Base-by-base conservation (phyloP, 2,113 vertebrate genomes). In the Ceyx melanurus region DNA sequence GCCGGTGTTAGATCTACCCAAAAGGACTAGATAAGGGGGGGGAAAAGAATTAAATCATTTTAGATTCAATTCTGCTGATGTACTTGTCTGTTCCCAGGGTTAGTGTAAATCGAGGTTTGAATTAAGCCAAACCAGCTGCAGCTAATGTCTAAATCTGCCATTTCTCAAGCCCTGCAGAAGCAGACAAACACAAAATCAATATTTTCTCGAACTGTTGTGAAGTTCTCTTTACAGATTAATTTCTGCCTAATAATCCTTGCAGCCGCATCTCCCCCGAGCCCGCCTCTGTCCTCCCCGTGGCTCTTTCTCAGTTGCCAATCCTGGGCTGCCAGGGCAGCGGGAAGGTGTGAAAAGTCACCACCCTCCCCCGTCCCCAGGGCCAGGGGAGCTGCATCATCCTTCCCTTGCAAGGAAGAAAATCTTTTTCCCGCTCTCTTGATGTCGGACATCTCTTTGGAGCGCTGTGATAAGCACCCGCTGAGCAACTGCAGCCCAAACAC, bases 141-240 rank as follows among this genome's bases (percentile, higher is more conserved):
- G 75, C 75, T 93, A 74, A 85, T 67, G 58, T 58, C 68, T 90
- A 35, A 77, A 86, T 26, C 67, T 90, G 42, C 75, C 11, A 4
- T 75, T 72, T 65, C 87, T 93, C 77, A 89, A 88, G 57, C 77
- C 26, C 40, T 22, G 43, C 29, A 67, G 84, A 78, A 53, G 78
- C 84, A 82, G 53, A 25, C 54, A 60, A 89, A 64, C 71, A 81
- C 68, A 86, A 95, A 95, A 95, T 95, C 58, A 2, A 76, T 95
- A 87, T 67, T 76, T 93, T 14, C 75, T 91, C 42, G 42, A 84
- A 90, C 57, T 88, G 81, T 53, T 89, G 68, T 29, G n/a, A 78
- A 86, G 11, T 94, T 93, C 87, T 81, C 80, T 73, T 82, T 86
- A 82, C 31, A 51, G 86, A 88, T 93, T 88, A 67, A 90, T 89